Base-by-base conservation (phyloP, 2,113 vertebrate species). In the Calyptomena viridis region DNA sequence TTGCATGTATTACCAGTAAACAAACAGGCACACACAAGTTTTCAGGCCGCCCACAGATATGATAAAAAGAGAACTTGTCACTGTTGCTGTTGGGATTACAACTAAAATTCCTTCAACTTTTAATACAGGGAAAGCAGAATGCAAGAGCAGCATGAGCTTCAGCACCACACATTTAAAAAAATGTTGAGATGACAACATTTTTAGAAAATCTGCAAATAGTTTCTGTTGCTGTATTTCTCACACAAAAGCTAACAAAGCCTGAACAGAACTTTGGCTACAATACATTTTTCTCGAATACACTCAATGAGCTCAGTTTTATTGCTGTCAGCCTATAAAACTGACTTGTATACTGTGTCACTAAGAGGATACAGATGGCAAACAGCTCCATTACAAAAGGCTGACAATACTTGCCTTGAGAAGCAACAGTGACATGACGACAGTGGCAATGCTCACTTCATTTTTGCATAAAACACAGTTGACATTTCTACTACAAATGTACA, bases 1-100 rank as follows among this genome's bases (percentile, higher is more conserved):
- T 91, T 95, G 88, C 94, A 96, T 94, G 71, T 53, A 97, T 97
- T 96, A 91, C 58, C 86, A 94, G 91, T 58, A 96, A 89, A 84
- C 67, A 92, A 87, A 94, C 86, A 89, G 44, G 84, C 13, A 49
- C 87, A 82, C 23, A 39, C 46, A 80, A 92, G 58, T 53, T 93
- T 95, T 88, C 83, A 33, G 52, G 62, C 95, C 15, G 40, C 96
- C 97, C 90, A 96, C 94, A 93, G 87, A 87, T 39, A 40, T 12
- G 14, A 85, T 9, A 95, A 74, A 89, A 95, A 87, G 77, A 89
- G 55, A 44, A 90, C 66, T 95, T 97, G 90, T 74, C 73, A 84
- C 52, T 77, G 47, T 63, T 91, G 66, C 86, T 53, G 93, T 72
- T 63, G 66, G 53, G 62, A 84, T 93, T 81, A 56, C 25, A 96